A percentile compares a stretch with the other conserved stretches of the same genome.
These are phyloP conservation scores for Dissostichus mawsoni DNA, from an alignment of 2,113 vertebrate genomes.

Conservation along the genomic window DNA sequence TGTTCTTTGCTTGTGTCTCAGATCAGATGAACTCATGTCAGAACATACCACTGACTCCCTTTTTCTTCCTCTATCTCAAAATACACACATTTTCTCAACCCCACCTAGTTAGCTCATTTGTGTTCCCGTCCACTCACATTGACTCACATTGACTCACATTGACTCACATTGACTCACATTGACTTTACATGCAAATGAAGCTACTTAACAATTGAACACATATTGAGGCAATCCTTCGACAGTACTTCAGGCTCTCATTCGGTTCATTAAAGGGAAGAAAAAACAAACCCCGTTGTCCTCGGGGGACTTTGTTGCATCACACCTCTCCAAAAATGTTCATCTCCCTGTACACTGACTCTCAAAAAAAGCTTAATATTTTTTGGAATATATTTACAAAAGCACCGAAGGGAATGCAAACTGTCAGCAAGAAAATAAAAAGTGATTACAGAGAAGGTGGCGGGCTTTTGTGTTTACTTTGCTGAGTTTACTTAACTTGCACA, in stretches of 20 bases:
- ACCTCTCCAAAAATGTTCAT: too few relatives aligned
- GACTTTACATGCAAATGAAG: neutral
- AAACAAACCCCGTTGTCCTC: neutral
- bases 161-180: neutral
- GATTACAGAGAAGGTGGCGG: neutral
- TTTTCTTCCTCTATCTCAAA: neutral
- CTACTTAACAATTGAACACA: neutral
- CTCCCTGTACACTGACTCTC: neutral
- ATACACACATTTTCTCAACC: neutral
- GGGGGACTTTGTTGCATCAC: too few relatives aligned
- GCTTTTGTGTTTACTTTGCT: neutral
- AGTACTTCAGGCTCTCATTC: neutral
- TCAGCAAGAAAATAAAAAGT: neutral
- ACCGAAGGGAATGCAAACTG: neutral
- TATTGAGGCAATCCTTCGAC: neutral
- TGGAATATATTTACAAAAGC: neutral
- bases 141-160: neutral
- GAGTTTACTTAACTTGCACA: neutral
- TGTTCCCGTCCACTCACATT: too few relatives aligned
- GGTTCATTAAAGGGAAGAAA: neutral
- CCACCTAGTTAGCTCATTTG: too few relatives aligned
- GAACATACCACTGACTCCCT: too few relatives aligned
- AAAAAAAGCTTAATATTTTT: neutral
- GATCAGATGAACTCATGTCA: neutral
- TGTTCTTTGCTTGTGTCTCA: neutral